Base-by-base conservation (phyloP, 1,140 invertebrate species). In the Cyphomyrmex costatus region DNA sequence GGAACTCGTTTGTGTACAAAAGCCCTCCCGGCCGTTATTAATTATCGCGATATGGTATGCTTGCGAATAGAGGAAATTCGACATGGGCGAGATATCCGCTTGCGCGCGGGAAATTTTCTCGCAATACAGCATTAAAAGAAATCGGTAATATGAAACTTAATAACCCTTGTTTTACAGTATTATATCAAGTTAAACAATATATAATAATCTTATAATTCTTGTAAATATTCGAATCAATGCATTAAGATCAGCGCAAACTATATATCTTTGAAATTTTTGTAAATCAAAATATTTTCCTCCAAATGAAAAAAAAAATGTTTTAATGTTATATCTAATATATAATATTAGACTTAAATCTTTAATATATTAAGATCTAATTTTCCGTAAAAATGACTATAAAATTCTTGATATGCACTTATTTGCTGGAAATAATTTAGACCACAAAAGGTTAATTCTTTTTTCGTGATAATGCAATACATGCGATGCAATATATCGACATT, bases 1-100 rank as follows among this genome's bases (percentile, higher is more conserved):
- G 85, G 88, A 90, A 90, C 89, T 87, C 87, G 89, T 90, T 90
- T 85, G 60, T 74, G 78, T 87, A 90, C 80, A 91, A 90, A 91
- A 86, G 74, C 86, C 74, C 66, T 71, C 73, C 80, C 74, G 86
- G 83, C 84, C 61, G 88, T 90, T 91, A 90, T 90, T 91, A 90
- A 91, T 91, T 90, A 90, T 90, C 89, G 60, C 87, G 66, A 60
- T 83, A 49, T n/a, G 68, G 68, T 60, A 12, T 14, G 68, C 68
- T 21, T 27, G 68, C 79, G 53, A 49, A 73, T n/a, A 10, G 42
- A 49, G 68, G n/a, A 60, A 73, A 83, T 83, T 83, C 79, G 79
- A 83, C 68, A 74, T 74, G 53, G 79, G 24, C 24, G 21, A 82
- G 66, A 46, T n/a, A n/a, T 4, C 19, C n/a, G 46, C n/a, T 42